Evolutionary conservation across 2,888 invertebrate species (phyloP).

Genomic region (Acanthosepion lycidas): DNA sequence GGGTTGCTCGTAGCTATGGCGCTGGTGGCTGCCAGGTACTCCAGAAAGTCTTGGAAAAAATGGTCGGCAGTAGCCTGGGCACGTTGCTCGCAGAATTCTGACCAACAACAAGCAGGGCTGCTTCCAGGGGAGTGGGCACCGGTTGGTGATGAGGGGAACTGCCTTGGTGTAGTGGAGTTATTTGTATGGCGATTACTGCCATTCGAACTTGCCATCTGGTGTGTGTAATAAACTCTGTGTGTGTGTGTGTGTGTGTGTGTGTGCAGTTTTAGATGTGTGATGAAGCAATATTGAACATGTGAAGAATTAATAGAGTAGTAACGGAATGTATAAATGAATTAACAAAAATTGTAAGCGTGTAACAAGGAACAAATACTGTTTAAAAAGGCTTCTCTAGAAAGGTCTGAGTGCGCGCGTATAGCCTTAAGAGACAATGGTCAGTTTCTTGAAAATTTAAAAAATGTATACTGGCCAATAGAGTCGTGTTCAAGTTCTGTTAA

Average conservation of each 20-base stretch:
- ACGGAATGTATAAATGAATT: neutral
- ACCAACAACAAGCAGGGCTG: conserved; percentile 50
- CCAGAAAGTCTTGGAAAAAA: conserved; percentile 89
- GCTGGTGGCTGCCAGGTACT: conserved; percentile 69
- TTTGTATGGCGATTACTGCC: conserved; percentile 21
- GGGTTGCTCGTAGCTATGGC: conserved; percentile 75
- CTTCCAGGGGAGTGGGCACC: neutral
- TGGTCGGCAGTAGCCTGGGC: conserved; percentile 89
- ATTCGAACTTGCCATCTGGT: conserved; percentile 39
- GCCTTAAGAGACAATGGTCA: neutral
- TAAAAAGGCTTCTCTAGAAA: no score
- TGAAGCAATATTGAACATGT: neutral
- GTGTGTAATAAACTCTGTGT: neutral
- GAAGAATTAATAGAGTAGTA: neutral
- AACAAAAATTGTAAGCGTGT: neutral
- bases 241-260: neutral
- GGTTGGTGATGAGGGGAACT: neutral
- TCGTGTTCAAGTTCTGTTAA: no score
- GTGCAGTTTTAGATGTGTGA: neutral
- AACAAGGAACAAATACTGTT: neutral
- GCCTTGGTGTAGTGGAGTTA: neutral
- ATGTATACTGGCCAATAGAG: no score
- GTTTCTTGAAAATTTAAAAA: neutral
- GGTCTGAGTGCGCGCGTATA: neutral
- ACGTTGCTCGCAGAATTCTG: conserved; percentile 77